These are phyloP conservation scores for Pseudomyrmex flavicornis DNA, from an alignment of 1,140 invertebrate species.

Conservation along the genomic window DNA sequence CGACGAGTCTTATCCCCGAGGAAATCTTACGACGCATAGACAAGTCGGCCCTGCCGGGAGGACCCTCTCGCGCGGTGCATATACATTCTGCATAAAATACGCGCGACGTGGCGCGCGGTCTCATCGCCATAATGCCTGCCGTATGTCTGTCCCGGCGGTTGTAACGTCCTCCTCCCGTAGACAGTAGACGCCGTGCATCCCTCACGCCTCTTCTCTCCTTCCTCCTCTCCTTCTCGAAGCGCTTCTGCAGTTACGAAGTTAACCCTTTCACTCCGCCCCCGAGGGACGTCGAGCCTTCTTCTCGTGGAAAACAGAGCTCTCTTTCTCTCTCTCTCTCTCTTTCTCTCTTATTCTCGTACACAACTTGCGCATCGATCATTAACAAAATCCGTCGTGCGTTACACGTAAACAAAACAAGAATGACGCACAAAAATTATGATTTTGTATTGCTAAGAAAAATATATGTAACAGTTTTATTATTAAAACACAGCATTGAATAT, in stretches of 20 bases:
- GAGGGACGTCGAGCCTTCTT: constrained; percentile 24
- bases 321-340: not conserved
- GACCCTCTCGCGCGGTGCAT: constrained; percentile 33
- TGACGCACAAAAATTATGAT: too few species aligned
- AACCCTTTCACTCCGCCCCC: not conserved
- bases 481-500: not conserved
- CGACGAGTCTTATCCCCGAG: constrained; percentile 67
- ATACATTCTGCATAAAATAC: constrained; percentile 55
- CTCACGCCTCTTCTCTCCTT: not conserved
- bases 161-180: constrained; percentile 33
- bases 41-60: constrained; percentile 45
- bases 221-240: not conserved
- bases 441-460: too few species aligned
- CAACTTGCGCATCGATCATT: not conserved
- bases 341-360: not conserved
- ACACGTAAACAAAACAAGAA: not conserved
- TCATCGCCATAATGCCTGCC: constrained; percentile 68
- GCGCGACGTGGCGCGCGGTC: constrained; percentile 28
- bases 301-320: not conserved
- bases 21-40: constrained; percentile 77
- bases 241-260: constrained; percentile 31
- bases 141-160: constrained; percentile 66
- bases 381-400: not conserved
- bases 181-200: constrained; percentile 21
- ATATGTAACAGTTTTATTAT: too few species aligned